Conservation (phyloP, 2,113 vertebrate genomes). For the Parotia lawesii region DNA sequence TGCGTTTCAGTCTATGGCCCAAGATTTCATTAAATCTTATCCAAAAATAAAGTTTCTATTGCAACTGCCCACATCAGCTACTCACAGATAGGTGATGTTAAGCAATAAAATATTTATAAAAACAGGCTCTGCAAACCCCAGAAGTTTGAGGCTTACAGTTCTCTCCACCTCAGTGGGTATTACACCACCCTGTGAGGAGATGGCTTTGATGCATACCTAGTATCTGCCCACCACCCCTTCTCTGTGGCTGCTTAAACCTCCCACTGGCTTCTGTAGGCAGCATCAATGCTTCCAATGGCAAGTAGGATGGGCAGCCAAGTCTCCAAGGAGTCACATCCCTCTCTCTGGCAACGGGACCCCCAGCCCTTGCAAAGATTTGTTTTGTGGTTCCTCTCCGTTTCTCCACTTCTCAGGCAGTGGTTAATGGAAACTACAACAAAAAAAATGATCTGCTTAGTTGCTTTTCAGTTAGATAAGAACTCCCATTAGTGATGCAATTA, state of each 20-base stretch:
- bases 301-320: background rate
- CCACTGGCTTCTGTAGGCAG: background rate
- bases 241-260: background rate
- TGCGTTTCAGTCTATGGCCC: accelerated
- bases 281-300: accelerated
- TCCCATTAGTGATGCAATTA: conserved; percentile 58
- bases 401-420: background rate
- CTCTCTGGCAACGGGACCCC: accelerated
- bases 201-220: background rate
- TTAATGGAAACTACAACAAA: conserved; percentile 26
- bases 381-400: background rate
- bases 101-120: background rate
- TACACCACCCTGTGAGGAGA: background rate
- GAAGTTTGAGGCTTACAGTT: background rate
- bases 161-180: background rate
- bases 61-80: background rate
- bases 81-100: background rate
- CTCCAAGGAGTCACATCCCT: background rate
- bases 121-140: background rate
- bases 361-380: background rate
- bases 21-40: background rate
- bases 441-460: conserved; percentile 20
- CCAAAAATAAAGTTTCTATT: background rate
- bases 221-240: background rate
- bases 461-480: conserved; percentile 61